Base-by-base conservation (phyloP, 2,888 invertebrate genomes). In the Drosophila melanosoma region DNA sequence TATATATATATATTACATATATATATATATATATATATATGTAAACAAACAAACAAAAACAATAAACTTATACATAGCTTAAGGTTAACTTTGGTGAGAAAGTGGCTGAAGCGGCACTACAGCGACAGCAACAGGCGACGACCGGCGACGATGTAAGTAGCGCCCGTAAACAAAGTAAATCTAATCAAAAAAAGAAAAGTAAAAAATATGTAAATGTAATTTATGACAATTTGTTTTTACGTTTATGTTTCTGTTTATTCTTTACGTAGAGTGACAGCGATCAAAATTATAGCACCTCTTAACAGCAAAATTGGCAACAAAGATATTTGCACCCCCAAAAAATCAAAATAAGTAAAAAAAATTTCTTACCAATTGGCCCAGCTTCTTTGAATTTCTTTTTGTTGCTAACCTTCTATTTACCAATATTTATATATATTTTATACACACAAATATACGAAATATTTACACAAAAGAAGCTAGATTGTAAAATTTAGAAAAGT, bases 101-200 rank as follows among this genome's bases (percentile, higher is more conserved):
- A 81, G 83, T 86, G 85, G 85, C 85, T 77, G 87, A 86, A 73
- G 76, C 83, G 67, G 70, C 87, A 67, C 77, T 76, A 70, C 85
- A 85, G 66, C 83, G 81, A 76, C 85, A 87, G 79, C 85, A 83
- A 74, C 87, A 79, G 77, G 74, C 86, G 70, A 70, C 87, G 81
- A 63, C 86, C 73, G 87, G 58, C 79, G 85, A 87, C 81, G 85
- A 86, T 79, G 87, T 86, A 87, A 87, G 85, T 87, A 86, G 66
- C 82, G 81, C 67, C 75, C 69, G 68, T 74, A 79, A 75, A 52
- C 58, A 65, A 74, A 78, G 57, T 60, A 66, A 81, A 71, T 63
- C 72, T 79, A 70, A 68, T 36, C 48, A 52, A 51, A 52, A 66
- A 70, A 54, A 15, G 35, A 11, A 48, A 62, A 40, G 2, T 0